These are phyloP conservation scores for Enoplosus armatus DNA, from an alignment of 2,797 vertebrate genomes.

Conservation along the genomic window DNA sequence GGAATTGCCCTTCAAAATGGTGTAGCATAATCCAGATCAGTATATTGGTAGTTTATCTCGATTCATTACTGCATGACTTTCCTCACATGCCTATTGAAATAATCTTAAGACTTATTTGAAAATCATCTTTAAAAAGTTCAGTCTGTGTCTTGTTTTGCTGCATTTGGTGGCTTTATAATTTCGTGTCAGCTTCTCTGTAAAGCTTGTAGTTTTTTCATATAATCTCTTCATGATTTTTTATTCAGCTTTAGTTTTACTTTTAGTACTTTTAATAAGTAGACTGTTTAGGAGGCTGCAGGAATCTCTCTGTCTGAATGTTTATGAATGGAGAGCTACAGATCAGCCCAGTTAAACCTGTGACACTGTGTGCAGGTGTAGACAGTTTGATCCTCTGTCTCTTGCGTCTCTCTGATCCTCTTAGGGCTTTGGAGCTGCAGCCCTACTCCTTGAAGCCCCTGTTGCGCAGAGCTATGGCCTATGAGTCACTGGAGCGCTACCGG, in stretches of 20 bases:
- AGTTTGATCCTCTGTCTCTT: constrained; percentile 71
- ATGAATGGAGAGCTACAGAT: constrained; percentile 54
- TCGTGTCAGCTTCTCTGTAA: background rate
- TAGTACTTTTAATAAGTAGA: background rate
- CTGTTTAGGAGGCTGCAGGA: background rate
- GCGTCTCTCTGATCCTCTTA: constrained; percentile 81
- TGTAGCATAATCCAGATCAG: too few species aligned
- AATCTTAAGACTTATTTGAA: background rate
- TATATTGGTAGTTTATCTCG: too few species aligned
- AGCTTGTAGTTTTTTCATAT: background rate
- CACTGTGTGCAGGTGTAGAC: constrained; percentile 28
- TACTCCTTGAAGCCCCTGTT: constrained; percentile 94
- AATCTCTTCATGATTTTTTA: background rate
- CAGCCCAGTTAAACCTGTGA: constrained; percentile 14
- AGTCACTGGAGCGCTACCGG: constrained; percentile 92
- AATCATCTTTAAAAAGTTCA: background rate
- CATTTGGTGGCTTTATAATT: background rate
- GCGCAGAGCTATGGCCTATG: constrained; percentile 93
- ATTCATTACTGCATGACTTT: background rate
- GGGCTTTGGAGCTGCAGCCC: constrained; percentile 94
- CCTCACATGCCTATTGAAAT: background rate
- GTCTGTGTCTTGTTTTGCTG: background rate
- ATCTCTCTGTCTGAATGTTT: constrained; percentile 33
- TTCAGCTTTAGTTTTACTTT: background rate
- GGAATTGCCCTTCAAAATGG: background rate